Evolutionary conservation across 1,140 invertebrate species (phyloP), one percentile per base, ranked within the genome.

Genomic region (Epicauta chinensis): DNA sequence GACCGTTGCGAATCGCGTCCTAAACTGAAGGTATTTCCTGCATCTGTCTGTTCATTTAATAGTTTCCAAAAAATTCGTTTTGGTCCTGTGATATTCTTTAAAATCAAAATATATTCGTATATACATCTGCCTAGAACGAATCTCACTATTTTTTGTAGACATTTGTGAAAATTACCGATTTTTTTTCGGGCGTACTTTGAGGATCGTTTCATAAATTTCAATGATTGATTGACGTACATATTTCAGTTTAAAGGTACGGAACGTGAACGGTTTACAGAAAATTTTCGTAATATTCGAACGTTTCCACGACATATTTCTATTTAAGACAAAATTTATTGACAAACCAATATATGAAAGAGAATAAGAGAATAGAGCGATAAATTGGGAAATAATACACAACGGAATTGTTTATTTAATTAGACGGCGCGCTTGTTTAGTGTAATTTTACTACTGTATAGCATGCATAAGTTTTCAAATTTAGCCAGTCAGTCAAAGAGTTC

Each of bases 41-140:
- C 43, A 51, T 56, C 52, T 54, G 52, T 54, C 51, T 52, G 46
- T 58, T 55, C 38, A 52, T 17, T 23, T n/a, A n/a, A 23, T 7
- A 23, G 7, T 23, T 5, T 23, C 23, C 0, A 23, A 23, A 23
- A 23, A 23, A 23, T 23, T 23, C 23, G 23, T 23, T 7, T 23
- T 23, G 23, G 23, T 23, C 23, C 23, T 23, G 23, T 23, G 23
- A 23, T 23, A 23, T 23, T 23, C 23, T 23, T 23, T 23, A 23
- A 23, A 23, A n/a, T n/a, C n/a, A n/a, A n/a, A n/a, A n/a, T n/a
- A n/a, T n/a, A n/a, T n/a, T 7, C 23, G 23, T n/a, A n/a, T 36
- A 48, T 36, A 37, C 56, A 58, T 58, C 56, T 58, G 56, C 46
- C 56, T 58, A 55, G 54, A 55, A 51, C 56, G 47, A 58, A 58